Evolutionary conservation across 2,888 invertebrate species (phyloP), one percentile per base, ranked within the genome.

Genomic region (Rapana venosa): DNA sequence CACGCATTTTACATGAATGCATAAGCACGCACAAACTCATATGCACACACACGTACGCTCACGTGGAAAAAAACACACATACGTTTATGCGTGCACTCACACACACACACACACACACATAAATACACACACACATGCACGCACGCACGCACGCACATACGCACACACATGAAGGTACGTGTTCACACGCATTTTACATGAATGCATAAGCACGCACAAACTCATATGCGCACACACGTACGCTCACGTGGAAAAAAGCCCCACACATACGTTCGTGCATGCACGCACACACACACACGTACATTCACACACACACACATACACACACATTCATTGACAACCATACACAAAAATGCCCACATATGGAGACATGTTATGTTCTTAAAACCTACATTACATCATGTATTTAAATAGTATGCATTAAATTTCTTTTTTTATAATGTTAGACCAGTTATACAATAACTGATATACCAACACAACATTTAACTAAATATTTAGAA

Each of bases 301-400:
- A 26, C 74, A 26, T 74, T 8, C 22, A 26, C 74, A 26, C 74
- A 26, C 74, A 22, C 74, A 74, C 2, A 26, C 74, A 74, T n/a
- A 1, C 74, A 26, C 74, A 22, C 26, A 74, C 22, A n/a, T n/a
- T n/a, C n/a, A n/a, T n/a, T n/a, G n/a, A n/a, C n/a, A n/a, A n/a
- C n/a, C 74, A 74, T n/a, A 74, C 74, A 74, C 74, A 74, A n/a
- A 74, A n/a, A n/a, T n/a, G 8, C 74, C n/a, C n/a, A n/a, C n/a
- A n/a, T n/a, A n/a, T 47, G 47, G 47, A 47, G 8, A 47, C 47
- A 47, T 47, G n/a, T n/a, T n/a, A 47, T 8, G 8, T 47, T 47
- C n/a, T 47, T 5, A 47, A 47, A 47, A 47, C 4, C 4, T 47
- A 47, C 47, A 47, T 47, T 5, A 8, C 2, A 8, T 47, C 47